Base-by-base conservation (phyloP, 2,888 invertebrate species). In the Tiliacea citrago region DNA sequence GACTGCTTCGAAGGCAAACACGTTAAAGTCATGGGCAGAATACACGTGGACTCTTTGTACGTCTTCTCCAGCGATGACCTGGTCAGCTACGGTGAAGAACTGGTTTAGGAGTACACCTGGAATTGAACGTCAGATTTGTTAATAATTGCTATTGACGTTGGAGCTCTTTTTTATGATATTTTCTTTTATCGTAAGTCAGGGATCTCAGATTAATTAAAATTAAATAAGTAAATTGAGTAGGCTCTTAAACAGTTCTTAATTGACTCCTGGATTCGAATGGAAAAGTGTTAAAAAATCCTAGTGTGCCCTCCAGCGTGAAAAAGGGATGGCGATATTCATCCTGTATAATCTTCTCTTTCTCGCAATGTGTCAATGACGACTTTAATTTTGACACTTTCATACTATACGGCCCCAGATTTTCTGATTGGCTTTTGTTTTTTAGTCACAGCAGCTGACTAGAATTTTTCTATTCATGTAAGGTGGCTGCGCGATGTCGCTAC, bases 11-110 rank as follows among this genome's bases (percentile, higher is more conserved):
- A 90, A 81, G 0, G 87, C 60, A 21, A 73, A 90, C 0, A 91
- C 90, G 68, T 89, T 91, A 4, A 82, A 10, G 49, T 91, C 91
- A 16, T 91, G 91, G 5, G 87, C 91, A 4, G 91, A 91, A 72
- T 89, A 87, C 9, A 90, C 61, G n/a, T 88, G 84, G 10, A 91
- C 75, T 18, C 74, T 79, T 5, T 74, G 86, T 0, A 86, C 83
- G 12, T 84, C 79, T 2, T 75, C 77, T 0, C 90, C 90, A 5
- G 84, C 69, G 3, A 88, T 82, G 0, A 87, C 51, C 21, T 77
- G 69, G 24, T 84, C 83, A 1, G 87, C 88, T 58, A 79, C 78
- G 0, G 49, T 51, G 77, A 88, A 86, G 75, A 91, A 91, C 47
- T 90, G 81, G 47, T 89, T 85, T 3, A 91, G 74, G 0, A 90